These are phyloP conservation scores for Orthosia cruda DNA, from an alignment of 2,888 invertebrate species.

Conservation along the genomic window DNA sequence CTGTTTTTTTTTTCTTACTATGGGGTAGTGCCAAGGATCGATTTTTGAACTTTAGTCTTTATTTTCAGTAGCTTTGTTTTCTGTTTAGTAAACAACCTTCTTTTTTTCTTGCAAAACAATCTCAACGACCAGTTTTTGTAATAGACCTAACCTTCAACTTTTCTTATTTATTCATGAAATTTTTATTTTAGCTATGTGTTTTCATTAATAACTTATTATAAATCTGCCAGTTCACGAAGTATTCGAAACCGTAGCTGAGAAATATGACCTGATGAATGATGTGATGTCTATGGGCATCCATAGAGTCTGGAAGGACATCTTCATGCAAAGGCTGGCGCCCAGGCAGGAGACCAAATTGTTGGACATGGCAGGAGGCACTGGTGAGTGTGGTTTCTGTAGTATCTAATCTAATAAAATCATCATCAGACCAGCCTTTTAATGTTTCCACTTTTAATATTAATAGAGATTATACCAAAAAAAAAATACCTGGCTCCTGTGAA, in stretches of 20 bases:
- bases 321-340: slow-evolving; percentile 95
- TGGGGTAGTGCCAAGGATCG: neutral
- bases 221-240: slow-evolving; percentile 96
- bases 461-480: too few species aligned
- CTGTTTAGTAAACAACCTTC: neutral
- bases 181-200: neutral
- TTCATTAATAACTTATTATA: neutral
- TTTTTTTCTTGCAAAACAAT: neutral
- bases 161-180: neutral
- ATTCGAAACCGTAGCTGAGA: slow-evolving; percentile 98
- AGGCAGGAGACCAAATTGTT: slow-evolving; percentile 95
- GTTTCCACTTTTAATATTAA: too few species aligned
- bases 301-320: slow-evolving; percentile 99
- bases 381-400: slow-evolving; percentile 81
- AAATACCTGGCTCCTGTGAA: too few species aligned
- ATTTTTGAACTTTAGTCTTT: neutral
- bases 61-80: neutral
- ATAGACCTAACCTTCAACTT: neutral
- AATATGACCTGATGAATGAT: slow-evolving; percentile 99
- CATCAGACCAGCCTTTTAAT: too few species aligned
- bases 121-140: neutral
- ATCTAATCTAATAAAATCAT: neutral
- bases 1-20: neutral
- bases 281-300: slow-evolving; percentile 99
- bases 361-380: slow-evolving; percentile 99